phyloP scores from a whole-genome alignment of 2,888 invertebrate species.

The Eupithecia pulchellata region DNA sequence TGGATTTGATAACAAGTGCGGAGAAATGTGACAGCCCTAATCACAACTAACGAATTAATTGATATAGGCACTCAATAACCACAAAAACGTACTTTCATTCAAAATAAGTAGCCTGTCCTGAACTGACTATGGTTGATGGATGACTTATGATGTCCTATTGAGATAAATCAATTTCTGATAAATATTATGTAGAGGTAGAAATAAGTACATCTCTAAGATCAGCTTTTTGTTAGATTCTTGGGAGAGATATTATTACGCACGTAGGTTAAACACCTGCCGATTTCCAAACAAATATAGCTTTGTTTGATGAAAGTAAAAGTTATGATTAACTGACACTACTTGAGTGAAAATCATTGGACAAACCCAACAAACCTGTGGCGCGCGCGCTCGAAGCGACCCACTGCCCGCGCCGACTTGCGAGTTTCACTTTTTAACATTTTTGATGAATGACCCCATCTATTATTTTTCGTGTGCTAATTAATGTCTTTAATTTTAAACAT shows the following conservation, averaged over 20 bases:
- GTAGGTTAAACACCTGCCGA: slow-evolving; percentile 43
- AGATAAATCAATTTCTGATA: no score
- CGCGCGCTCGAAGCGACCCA: slow-evolving; percentile 71
- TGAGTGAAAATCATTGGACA: slow-evolving; percentile 76
- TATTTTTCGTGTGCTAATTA: slow-evolving; percentile 28
- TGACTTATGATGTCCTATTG: neutral
- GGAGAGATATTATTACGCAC: neutral
- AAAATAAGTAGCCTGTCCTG: neutral
- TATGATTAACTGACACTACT: slow-evolving; percentile 57
- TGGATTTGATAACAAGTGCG: neutral
- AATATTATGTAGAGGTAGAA: neutral
- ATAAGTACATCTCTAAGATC: neutral
- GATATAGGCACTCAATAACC: neutral
- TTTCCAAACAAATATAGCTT: slow-evolving; percentile 49
- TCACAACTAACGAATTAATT: neutral
- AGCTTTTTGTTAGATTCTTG: neutral
- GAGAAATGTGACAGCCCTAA: slow-evolving; percentile 1
- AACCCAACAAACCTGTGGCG: slow-evolving; percentile 76
- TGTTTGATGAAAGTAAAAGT: slow-evolving; percentile 80
- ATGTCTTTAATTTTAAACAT: neutral
- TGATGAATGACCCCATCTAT: slow-evolving; percentile 58
- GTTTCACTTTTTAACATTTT: slow-evolving; percentile 80
- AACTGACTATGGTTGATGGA: neutral
- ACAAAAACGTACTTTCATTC: neutral
- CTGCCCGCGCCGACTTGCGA: slow-evolving; percentile 67